Base-by-base conservation (phyloP, 2,888 invertebrate genomes). In the Xanthia togata region DNA sequence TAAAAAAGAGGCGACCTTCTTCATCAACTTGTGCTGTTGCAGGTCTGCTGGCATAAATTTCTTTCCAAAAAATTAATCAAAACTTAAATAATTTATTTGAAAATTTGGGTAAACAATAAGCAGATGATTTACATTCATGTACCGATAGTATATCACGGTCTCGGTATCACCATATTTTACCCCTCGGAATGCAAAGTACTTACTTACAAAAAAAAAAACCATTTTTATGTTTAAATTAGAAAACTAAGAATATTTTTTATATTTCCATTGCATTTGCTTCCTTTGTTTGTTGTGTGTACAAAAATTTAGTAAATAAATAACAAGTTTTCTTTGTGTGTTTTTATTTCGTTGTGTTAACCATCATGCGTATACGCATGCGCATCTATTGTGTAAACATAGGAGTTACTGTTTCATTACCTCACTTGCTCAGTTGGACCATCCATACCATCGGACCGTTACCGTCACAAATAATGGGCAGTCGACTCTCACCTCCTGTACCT, bases 321-420 rank as follows among this genome's bases (percentile, higher is more conserved):
- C 71, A 77, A n/a, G 0, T 3, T 47, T 20, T 44, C 17, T 67
- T 60, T 41, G 31, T n/a, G n/a, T n/a, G n/a, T n/a, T n/a, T n/a
- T n/a, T n/a, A n/a, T n/a, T n/a, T n/a, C n/a, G n/a, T n/a, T n/a
- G n/a, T n/a, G n/a, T n/a, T n/a, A n/a, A n/a, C n/a, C n/a, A 41
- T 41, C 9, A 41, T 11, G 41, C 41, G 11, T 41, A 41, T 41
- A 41, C 50, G 12, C 53, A 44, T 50, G 38, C 20, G 20, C 20
- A 11, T 35, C 8, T 57, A n/a, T 50, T 78, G 20, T 71, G 63
- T 71, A 78, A 71, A 78, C 81, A 71, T 5, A 55, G 35, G n/a
- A 35, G 11, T 70, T 60, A n/a, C 20, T 78, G 41, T 50, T 67
- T 31, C 38, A 50, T 59, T 50, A 68, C 11, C 11, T 57, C 26